Conservation (phyloP, 2,113 vertebrate genomes). For the Ammodytes dubius region DNA sequence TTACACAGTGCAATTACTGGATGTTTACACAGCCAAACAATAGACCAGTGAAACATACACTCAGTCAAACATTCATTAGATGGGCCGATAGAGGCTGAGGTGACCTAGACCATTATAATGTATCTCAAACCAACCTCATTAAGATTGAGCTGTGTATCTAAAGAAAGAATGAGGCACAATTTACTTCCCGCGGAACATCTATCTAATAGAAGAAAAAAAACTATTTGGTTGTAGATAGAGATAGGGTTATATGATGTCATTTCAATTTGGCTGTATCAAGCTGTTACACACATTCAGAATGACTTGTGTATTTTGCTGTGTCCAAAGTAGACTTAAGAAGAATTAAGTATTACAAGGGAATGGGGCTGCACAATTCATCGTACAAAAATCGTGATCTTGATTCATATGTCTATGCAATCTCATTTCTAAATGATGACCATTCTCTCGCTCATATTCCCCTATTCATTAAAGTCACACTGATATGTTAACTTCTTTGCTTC, state of each 20-base stretch:
- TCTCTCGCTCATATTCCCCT: no score
- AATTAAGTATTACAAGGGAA: background rate
- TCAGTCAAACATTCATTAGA: slow-evolving; percentile 76
- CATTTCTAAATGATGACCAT: no score
- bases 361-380: no score
- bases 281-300: background rate
- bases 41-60: slow-evolving; percentile 65
- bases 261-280: slow-evolving; percentile 17
- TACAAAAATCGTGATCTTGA: no score
- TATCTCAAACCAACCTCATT: slow-evolving; percentile 49
- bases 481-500: no score
- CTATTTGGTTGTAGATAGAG: background rate
- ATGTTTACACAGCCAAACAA: slow-evolving; percentile 77
- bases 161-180: background rate
- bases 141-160: slow-evolving; percentile 43
- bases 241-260: background rate
- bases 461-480: no score
- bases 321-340: background rate
- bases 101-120: slow-evolving; percentile 61
- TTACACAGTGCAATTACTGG: slow-evolving; percentile 73
- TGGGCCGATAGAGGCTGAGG: slow-evolving; percentile 54
- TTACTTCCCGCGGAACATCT: background rate
- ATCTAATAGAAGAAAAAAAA: slow-evolving; percentile 4
- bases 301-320: background rate
- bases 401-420: no score